phyloP scores from a whole-genome alignment of 2,888 invertebrate species.

The Limnephilus auricula region DNA sequence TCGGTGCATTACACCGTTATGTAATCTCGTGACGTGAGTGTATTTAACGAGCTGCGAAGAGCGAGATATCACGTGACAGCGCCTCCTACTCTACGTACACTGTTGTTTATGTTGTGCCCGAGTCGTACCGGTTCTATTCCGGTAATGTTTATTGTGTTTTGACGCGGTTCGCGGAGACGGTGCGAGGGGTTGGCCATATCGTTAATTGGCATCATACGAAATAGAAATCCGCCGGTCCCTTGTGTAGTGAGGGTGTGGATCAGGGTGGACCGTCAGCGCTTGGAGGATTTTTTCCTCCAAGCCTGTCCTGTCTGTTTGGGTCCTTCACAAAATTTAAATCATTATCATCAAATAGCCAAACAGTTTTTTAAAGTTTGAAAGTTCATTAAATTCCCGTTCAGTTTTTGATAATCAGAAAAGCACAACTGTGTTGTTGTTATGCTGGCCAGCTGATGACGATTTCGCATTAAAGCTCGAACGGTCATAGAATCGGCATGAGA shows the following conservation, averaged over 20 bases:
- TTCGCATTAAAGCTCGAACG: too few species aligned
- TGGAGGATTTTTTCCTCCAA: too few species aligned
- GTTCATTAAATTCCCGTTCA: too few species aligned
- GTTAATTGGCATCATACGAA: background rate
- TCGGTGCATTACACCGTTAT: background rate
- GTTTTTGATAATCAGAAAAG: too few species aligned
- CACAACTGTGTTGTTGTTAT: too few species aligned
- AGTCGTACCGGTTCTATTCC: background rate
- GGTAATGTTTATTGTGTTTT: background rate
- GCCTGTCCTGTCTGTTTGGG: too few species aligned
- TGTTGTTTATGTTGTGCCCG: background rate
- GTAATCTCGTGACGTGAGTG: background rate
- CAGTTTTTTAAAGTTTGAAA: too few species aligned
- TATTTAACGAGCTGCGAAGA: constrained; percentile 2
- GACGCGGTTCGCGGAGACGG: background rate
- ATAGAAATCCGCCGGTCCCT: background rate
- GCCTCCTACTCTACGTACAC: background rate
- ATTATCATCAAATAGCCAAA: too few species aligned
- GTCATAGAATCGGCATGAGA: too few species aligned
- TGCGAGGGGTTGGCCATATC: background rate
- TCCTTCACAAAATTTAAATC: too few species aligned
- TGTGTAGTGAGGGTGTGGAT: background rate
- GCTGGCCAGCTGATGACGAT: too few species aligned
- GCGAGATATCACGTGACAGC: background rate
- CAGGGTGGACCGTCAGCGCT: background rate